These are phyloP conservation scores for Acanthisitta chloris DNA, from an alignment of 2,113 vertebrate genomes.

Conservation along the genomic window DNA sequence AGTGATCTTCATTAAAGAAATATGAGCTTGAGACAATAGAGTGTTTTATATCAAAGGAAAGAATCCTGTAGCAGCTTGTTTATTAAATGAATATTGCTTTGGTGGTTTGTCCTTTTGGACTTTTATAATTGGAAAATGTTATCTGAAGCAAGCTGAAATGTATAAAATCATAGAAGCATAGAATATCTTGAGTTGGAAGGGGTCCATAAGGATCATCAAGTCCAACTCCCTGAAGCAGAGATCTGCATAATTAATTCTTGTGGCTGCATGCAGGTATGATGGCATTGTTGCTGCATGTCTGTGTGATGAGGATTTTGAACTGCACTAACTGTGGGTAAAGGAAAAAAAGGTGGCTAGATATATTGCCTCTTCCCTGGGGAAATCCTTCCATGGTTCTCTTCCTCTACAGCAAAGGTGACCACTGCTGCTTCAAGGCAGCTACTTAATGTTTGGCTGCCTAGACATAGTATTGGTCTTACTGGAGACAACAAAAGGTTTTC, in stretches of 20 bases:
- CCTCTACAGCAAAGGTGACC: background rate
- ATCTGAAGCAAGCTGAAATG: background rate
- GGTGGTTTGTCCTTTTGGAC: background rate
- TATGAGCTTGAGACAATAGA: background rate
- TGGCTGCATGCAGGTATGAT: background rate
- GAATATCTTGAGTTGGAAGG: background rate
- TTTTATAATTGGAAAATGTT: background rate
- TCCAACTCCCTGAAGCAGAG: background rate
- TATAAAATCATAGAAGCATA: background rate
- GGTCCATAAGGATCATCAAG: background rate
- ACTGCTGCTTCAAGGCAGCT: background rate
- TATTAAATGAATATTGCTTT: background rate
- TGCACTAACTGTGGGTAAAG: background rate
- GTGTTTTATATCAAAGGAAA: background rate
- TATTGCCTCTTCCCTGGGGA: background rate
- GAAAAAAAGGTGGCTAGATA: background rate
- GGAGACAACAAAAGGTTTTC: background rate
- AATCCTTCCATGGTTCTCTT: background rate
- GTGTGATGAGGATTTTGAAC: background rate
- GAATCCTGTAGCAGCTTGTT: background rate
- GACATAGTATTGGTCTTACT: background rate
- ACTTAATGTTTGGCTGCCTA: slow-evolving; percentile 7
- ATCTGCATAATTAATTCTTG: background rate
- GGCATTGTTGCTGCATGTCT: background rate
- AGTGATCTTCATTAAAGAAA: background rate